A percentile compares a stretch with the other conserved stretches of the same genome.
Conservation (phyloP, 2,797 vertebrate genomes). For the Sparidentex hasta region DNA sequence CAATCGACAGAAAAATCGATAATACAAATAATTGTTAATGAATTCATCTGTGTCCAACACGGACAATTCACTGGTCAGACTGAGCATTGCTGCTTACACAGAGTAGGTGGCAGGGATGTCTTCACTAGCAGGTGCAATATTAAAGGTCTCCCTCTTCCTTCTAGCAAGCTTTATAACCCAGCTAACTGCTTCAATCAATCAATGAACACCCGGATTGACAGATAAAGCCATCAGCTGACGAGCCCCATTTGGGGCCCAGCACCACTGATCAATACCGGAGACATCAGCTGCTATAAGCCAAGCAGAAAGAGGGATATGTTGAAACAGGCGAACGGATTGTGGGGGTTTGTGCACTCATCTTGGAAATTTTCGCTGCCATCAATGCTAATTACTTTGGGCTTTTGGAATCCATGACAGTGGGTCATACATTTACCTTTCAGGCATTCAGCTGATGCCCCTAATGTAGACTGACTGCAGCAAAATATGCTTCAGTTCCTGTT, state of each 20-base stretch:
- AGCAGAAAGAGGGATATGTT: conserved; percentile 53
- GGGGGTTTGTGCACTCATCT: conserved; percentile 43
- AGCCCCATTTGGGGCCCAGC: conserved; percentile 66
- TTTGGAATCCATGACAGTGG: conserved; percentile 54
- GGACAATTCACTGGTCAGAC: conserved; percentile 30
- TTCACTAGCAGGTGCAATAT: conserved; percentile 58
- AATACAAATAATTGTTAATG: background rate
- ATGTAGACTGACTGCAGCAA: conserved; percentile 26
- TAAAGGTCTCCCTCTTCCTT: conserved; percentile 40
- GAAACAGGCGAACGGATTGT: conserved; percentile 22
- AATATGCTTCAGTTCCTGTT: conserved; percentile 1
- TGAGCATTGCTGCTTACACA: conserved; percentile 28
- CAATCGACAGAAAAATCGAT: too few relatives aligned
- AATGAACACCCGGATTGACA: conserved; percentile 76
- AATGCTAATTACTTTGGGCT: conserved; percentile 76
- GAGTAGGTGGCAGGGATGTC: conserved; percentile 48
- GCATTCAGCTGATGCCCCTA: conserved; percentile 35
- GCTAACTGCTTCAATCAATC: conserved; percentile 77
- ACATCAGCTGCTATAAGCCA: conserved; percentile 71
- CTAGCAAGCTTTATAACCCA: conserved; percentile 58
- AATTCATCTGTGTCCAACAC: background rate
- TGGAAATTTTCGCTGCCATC: conserved; percentile 60
- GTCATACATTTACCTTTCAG: conserved; percentile 45
- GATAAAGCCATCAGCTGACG: conserved; percentile 83
- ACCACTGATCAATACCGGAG: conserved; percentile 77